Conservation (phyloP, 2,888 invertebrate species). For the Dryococelus australis region DNA sequence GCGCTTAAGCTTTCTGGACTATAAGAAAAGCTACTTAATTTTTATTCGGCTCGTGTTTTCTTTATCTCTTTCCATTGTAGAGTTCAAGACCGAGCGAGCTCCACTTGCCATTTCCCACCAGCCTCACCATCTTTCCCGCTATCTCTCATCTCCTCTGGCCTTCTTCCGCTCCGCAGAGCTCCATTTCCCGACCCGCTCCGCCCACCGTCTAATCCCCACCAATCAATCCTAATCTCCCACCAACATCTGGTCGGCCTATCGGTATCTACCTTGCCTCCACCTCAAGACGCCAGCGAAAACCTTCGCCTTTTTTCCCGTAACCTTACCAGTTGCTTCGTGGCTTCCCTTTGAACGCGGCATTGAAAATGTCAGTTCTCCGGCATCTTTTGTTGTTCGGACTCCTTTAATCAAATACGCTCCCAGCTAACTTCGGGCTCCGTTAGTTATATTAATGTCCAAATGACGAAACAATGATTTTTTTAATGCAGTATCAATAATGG, state of each 20-base stretch:
- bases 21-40: neutral
- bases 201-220: neutral
- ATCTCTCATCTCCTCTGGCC: slow-evolving; percentile 8
- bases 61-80: neutral
- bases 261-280: slow-evolving; percentile 16
- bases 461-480: too few relatives aligned
- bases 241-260: neutral
- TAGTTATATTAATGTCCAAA: too few relatives aligned
- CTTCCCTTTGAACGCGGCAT: neutral
- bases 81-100: neutral
- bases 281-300: neutral
- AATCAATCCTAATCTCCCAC: slow-evolving; percentile 16
- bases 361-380: neutral
- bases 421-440: too few relatives aligned
- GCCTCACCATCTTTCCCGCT: neutral
- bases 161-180: neutral
- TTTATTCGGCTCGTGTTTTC: slow-evolving; percentile 9
- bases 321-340: neutral
- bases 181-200: neutral
- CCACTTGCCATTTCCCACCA: slow-evolving; percentile 10
- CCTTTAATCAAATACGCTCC: neutral
- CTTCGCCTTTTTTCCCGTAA: neutral
- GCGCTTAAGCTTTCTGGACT: too few relatives aligned
- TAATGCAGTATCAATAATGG: too few relatives aligned
- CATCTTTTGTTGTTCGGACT: neutral